Evolutionary conservation across 2,888 invertebrate species (phyloP), one percentile per base, ranked within the genome.

Genomic region (Teinopalpus imperialis): DNA sequence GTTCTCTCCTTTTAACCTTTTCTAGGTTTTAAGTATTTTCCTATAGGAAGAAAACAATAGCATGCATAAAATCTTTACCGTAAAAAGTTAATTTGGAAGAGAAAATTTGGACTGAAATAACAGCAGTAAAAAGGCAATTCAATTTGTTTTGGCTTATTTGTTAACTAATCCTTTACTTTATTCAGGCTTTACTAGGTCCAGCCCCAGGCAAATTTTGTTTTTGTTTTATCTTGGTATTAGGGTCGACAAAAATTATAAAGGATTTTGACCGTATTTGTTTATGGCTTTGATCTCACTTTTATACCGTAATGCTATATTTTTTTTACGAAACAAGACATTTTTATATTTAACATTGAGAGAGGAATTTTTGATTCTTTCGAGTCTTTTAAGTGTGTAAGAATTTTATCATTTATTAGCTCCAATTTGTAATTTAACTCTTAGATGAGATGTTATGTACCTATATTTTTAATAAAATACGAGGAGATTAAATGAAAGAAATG

Each of bases 151-250:
- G 16, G 34, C 34, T 40, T 39, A 40, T 40, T 34, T 34, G 40
- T 45, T 27, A 37, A 44, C 36, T 44, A 44, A 44, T 44, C 44
- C 44, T 37, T 43, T 44, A 37, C 37, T 37, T 44, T 44, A 37
- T 37, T 37, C 24, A 24, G 37, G 31, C 44, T 37, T 37, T 26
- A 44, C 30, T 14, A 37, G 30, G 44, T 44, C 37, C 31, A 37
- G 31, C 44, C 44, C 18, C 37, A 36, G 37, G 37, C 37, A 31
- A 26, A 44, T 44, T 31, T 10, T 37, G 44, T 37, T 44, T 44
- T 37, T 44, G 37, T 44, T 43, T 44, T 31, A 37, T 16, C 37
- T 26, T 18, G 31, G 37, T 31, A 44, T 37, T 37, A 37, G 31
- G 31, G 44, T 23, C 21, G 23, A 13, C 37, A 36, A 36, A 44